Conservation (phyloP, 2,113 vertebrate species). For the Atractosteus spatula region DNA sequence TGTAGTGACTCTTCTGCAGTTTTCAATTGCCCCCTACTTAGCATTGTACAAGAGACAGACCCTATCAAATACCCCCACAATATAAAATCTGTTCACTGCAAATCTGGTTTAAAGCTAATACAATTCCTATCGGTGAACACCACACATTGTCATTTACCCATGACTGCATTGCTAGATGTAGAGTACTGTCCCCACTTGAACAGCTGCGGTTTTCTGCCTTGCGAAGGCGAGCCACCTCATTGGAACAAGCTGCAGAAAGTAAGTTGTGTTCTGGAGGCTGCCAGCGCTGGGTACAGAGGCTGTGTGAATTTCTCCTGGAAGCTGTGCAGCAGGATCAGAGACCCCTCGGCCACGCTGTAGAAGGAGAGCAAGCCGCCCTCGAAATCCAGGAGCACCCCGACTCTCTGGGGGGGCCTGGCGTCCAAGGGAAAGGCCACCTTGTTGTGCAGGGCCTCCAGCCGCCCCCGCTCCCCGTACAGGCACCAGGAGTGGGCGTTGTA, state of each 20-base stretch:
- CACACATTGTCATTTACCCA: too few relatives aligned
- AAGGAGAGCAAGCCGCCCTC: conserved; percentile 63
- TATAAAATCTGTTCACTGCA: too few relatives aligned
- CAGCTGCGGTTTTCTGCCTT: too few relatives aligned
- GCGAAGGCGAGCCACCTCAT: too few relatives aligned
- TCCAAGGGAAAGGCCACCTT: conserved; percentile 44
- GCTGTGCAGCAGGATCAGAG: conserved; percentile 55
- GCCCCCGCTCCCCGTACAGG: conserved; percentile 55
- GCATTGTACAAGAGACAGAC: too few relatives aligned
- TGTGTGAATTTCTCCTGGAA: conserved; percentile 54
- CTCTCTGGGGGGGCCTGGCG: conserved; percentile 37
- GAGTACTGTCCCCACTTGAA: too few relatives aligned
- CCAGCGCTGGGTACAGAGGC: conserved; percentile 67
- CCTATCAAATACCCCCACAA: too few relatives aligned
- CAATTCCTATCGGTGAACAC: too few relatives aligned
- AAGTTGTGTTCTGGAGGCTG: conserved; percentile 63
- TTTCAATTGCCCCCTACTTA: too few relatives aligned
- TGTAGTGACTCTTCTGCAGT: too few relatives aligned
- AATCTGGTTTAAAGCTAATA: too few relatives aligned
- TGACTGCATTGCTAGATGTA: too few relatives aligned
- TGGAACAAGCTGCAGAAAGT: conserved; percentile 54
- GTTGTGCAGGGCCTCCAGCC: conserved; percentile 63
- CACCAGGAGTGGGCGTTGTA: conserved; percentile 70
- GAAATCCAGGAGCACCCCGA: conserved; percentile 64
- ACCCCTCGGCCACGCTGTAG: conserved; percentile 60